phyloP scores from a whole-genome alignment of 2,113 vertebrate species.

The Strix uralensis region DNA sequence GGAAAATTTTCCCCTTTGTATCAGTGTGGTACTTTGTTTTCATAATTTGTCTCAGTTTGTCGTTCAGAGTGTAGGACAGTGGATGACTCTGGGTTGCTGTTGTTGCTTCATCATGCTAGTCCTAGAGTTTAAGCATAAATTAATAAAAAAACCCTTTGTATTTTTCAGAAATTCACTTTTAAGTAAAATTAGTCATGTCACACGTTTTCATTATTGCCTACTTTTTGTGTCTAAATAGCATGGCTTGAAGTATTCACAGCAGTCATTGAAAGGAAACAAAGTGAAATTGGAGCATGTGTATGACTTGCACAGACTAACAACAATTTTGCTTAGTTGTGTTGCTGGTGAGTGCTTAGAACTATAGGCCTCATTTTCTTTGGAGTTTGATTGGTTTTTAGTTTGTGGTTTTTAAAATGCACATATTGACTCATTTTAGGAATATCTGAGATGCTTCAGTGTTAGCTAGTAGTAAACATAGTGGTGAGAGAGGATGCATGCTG shows the following conservation, averaged over 20 bases:
- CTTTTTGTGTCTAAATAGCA: background rate
- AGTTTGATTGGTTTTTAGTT: background rate
- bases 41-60: background rate
- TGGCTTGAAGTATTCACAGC: background rate
- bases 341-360: background rate
- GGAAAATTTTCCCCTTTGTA: background rate
- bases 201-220: rapidly evolving
- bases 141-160: rapidly evolving
- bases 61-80: background rate
- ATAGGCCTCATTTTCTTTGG: background rate
- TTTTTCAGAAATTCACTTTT: background rate
- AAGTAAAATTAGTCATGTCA: background rate
- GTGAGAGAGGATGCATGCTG: background rate
- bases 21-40: background rate
- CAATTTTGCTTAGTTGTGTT: background rate
- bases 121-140: background rate
- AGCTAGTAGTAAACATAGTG: background rate
- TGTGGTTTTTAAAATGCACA: background rate
- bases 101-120: background rate
- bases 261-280: background rate
- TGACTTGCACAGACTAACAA: background rate
- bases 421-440: background rate
- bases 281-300: rapidly evolving
- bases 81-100: background rate
- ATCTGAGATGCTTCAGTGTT: background rate